Percentiles rank a stretch among this genome's conserved stretches.
phyloP scores from a whole-genome alignment of 64 coral and sea anemone genomes.

The Pachyseris speciosa region DNA sequence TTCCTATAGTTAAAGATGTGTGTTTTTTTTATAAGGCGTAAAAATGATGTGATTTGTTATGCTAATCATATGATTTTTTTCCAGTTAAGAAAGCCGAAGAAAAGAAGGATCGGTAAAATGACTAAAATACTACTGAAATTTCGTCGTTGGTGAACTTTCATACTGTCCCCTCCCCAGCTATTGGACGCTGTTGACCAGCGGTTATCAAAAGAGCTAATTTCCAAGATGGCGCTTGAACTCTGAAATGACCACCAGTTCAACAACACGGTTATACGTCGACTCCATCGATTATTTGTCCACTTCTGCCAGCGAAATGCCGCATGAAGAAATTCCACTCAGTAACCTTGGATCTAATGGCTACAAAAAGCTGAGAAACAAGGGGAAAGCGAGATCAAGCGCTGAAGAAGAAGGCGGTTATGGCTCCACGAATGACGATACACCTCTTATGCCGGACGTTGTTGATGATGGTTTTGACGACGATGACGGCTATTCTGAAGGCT shows the following conservation, averaged over 20 bases:
- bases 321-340: conserved; percentile 59
- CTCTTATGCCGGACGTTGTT: conserved; percentile 55
- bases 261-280: conserved; percentile 37
- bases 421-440: conserved; percentile 56
- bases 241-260: conserved; percentile 17
- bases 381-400: conserved; percentile 4
- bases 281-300: conserved; percentile 41
- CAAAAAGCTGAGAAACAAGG: conserved; percentile 41
- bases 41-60: too few relatives aligned
- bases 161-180: background rate
- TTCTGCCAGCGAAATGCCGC: conserved; percentile 35
- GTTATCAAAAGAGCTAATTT: background rate
- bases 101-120: too few relatives aligned
- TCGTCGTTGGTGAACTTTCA: too few relatives aligned
- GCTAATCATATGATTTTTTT: too few relatives aligned
- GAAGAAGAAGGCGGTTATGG: conserved; percentile 31
- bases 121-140: too few relatives aligned
- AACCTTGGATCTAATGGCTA: conserved; percentile 24
- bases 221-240: background rate
- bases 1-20: too few relatives aligned
- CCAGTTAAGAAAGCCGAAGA: too few relatives aligned
- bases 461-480: conserved; percentile 73
- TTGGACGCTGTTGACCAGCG: background rate
- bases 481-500: conserved; percentile 60
- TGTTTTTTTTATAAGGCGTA: too few relatives aligned